phyloP scores from a whole-genome alignment of 2,113 vertebrate species.

The Nothoprocta perdicaria region DNA sequence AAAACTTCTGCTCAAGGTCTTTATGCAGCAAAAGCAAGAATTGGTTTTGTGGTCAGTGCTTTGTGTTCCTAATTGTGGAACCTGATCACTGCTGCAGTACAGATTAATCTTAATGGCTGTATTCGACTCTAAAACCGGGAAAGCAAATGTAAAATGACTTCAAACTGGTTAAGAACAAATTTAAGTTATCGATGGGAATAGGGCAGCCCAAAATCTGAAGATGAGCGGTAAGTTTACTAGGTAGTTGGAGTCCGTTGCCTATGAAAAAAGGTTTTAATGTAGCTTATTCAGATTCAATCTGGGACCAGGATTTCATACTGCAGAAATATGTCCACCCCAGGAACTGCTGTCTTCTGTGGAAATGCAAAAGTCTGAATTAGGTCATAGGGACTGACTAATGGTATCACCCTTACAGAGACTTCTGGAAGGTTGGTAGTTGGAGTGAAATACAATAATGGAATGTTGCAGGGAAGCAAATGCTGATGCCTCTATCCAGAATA shows the following conservation, averaged over 20 bases:
- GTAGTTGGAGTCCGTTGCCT: neutral
- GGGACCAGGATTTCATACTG: neutral
- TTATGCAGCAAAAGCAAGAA: neutral
- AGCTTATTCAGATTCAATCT: neutral
- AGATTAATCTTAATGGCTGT: neutral
- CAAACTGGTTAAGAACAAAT: neutral
- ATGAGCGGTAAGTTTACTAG: neutral
- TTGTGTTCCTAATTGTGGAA: neutral
- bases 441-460: constrained; percentile 14
- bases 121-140: neutral
- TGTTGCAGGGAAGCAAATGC: constrained; percentile 14
- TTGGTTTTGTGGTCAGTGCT: neutral
- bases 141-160: neutral
- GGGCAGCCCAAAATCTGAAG: neutral
- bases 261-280: neutral
- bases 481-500: neutral
- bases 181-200: neutral
- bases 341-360: neutral
- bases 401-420: constrained; percentile 1
- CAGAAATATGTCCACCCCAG: neutral
- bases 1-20: neutral
- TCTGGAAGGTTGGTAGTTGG: neutral
- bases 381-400: constrained; percentile 1
- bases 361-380: neutral
- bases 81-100: neutral